Evolutionary conservation across 2,113 vertebrate species (phyloP).

Genomic region (Fregata magnificens): DNA sequence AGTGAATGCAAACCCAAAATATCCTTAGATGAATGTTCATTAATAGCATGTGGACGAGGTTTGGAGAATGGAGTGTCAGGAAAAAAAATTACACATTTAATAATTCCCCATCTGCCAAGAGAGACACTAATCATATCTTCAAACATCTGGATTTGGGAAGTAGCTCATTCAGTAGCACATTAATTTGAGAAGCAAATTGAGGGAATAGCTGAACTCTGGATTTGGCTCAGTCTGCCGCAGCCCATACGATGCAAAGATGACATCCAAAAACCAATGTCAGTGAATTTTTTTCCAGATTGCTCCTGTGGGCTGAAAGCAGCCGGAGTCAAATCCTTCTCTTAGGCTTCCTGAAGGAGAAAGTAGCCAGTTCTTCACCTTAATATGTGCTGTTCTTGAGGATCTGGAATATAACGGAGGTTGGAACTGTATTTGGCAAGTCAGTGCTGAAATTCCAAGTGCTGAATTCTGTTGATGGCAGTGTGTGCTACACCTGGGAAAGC

Average conservation of each 20-base stretch:
- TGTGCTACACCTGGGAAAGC: background rate
- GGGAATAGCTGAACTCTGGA: conserved; percentile 7
- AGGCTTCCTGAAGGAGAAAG: background rate
- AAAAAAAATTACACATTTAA: conserved; percentile 8
- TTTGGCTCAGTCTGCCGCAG: background rate
- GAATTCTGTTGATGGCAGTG: background rate
- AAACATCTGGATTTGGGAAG: conserved; percentile 12
- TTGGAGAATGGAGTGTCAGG: background rate
- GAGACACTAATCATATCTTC: conserved; percentile 38
- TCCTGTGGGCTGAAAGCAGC: background rate
- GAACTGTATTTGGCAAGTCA: background rate
- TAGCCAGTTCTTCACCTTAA: background rate
- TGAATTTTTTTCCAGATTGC: conserved; percentile 13
- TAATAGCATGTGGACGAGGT: conserved; percentile 53
- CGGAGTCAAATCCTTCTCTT: background rate
- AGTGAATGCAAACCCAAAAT: conserved; percentile 4
- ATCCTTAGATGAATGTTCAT: conserved; percentile 29
- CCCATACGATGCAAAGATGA: conserved; percentile 27
- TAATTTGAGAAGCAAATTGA: conserved; percentile 33
- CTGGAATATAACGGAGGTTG: background rate
- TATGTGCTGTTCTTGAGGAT: background rate
- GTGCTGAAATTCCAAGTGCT: background rate
- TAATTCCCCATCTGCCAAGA: conserved; percentile 11
- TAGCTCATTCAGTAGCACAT: background rate
- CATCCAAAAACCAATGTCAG: conserved; percentile 23